A percentile compares a stretch with the other conserved stretches of the same genome.
phyloP scores from a whole-genome alignment of 2,888 invertebrate genomes.

The Anagyrus pseudococci region DNA sequence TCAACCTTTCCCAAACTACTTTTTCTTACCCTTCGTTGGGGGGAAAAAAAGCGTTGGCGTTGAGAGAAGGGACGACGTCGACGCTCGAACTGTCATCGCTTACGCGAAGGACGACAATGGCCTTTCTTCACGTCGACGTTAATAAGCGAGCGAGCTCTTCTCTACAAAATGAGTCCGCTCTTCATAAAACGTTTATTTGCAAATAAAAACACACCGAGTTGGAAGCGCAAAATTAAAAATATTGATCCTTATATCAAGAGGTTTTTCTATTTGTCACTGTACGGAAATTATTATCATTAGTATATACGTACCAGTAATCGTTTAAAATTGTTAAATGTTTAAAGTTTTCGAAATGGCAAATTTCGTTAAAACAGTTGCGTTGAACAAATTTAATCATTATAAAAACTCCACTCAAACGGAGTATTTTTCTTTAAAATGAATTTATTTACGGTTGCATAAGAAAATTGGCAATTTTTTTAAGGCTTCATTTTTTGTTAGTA shows the following conservation, averaged over 20 bases:
- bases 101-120: conserved; percentile 11
- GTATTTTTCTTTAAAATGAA: too few species aligned
- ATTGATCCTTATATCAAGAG: background rate
- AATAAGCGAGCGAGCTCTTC: conserved; percentile 14
- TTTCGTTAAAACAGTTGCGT: too few species aligned
- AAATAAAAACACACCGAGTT: conserved; percentile 9
- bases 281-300: too few species aligned
- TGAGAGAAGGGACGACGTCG: background rate
- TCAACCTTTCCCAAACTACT: background rate
- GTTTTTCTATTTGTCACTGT: too few species aligned
- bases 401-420: too few species aligned
- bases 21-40: conserved; percentile 6
- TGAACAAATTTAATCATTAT: too few species aligned
- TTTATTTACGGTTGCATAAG: too few species aligned
- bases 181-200: conserved; percentile 23
- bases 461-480: too few species aligned
- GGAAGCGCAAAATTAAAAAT: conserved; percentile 7
- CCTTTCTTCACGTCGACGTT: conserved; percentile 16
- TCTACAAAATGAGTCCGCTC: background rate
- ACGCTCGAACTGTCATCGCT: conserved; percentile 13
- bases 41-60: conserved; percentile 4
- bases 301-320: too few species aligned
- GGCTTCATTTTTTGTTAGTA: too few species aligned
- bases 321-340: too few species aligned
- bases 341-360: too few species aligned